These are phyloP conservation scores for Emberiza fucata DNA, from an alignment of 2,113 vertebrate species.

Conservation along the genomic window DNA sequence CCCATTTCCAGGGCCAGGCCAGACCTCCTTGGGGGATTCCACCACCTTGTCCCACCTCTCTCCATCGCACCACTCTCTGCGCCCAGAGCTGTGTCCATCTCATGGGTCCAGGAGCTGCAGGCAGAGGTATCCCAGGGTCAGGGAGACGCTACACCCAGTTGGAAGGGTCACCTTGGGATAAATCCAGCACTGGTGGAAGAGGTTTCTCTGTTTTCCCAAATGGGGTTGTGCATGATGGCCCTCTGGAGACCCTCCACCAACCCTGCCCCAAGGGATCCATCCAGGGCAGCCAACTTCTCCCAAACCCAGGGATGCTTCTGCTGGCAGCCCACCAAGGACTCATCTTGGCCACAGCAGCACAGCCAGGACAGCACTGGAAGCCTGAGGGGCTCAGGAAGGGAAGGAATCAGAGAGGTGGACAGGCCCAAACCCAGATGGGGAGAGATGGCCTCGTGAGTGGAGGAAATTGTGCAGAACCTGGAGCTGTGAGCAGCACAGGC, in stretches of 20 bases:
- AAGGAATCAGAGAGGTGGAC: neutral
- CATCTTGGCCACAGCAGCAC: neutral
- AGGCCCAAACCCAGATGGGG: neutral
- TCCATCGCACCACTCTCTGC: neutral
- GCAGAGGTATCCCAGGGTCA: neutral
- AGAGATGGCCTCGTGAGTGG: fast-evolving
- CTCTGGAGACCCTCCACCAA: neutral
- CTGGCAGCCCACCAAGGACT: neutral
- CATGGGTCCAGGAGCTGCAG: neutral
- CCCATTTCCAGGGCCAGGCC: neutral
- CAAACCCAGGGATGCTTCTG: neutral
- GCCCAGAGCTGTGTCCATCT: neutral
- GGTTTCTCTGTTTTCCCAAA: neutral
- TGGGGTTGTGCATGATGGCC: fast-evolving
- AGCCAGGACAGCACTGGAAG: neutral
- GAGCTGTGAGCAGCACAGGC: neutral
- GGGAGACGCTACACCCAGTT: neutral
- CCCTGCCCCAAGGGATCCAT: neutral
- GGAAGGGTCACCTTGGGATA: neutral
- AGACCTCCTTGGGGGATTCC: neutral
- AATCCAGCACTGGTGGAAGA: neutral
- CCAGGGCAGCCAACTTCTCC: fast-evolving
- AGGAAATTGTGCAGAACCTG: constrained; percentile 38
- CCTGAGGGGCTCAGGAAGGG: neutral
- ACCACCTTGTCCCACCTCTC: neutral